Conservation (phyloP, 2,113 vertebrate genomes). For the Polyodon spathula region DNA sequence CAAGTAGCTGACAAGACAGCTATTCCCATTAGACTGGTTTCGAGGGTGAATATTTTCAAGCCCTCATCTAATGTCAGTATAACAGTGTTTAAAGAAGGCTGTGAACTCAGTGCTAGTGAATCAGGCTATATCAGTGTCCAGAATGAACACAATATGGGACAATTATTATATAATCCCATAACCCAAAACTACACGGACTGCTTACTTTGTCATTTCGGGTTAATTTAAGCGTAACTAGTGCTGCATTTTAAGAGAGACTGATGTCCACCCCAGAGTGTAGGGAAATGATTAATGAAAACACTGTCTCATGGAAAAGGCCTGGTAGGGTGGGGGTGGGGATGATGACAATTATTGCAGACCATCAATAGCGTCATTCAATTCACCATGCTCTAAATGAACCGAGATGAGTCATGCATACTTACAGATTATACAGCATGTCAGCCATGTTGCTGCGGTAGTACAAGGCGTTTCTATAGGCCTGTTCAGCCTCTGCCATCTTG, state of each 20-base stretch:
- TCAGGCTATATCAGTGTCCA: too few relatives aligned
- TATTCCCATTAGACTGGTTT: too few relatives aligned
- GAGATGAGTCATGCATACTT: conserved; percentile 56
- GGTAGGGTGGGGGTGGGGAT: conserved; percentile 32
- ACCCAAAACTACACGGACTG: too few relatives aligned
- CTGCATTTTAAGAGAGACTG: conserved; percentile 3
- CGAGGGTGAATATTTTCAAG: too few relatives aligned
- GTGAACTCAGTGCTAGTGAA: too few relatives aligned
- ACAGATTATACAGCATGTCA: conserved; percentile 99
- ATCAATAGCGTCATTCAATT: conserved; percentile 37
- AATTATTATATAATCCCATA: too few relatives aligned
- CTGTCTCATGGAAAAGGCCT: conserved; percentile 24
- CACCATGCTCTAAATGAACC: conserved; percentile 24
- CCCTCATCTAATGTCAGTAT: too few relatives aligned
- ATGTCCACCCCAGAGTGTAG: conserved; percentile 22
- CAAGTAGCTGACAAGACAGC: too few relatives aligned
- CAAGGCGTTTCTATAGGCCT: conserved; percentile 90
- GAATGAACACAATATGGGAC: too few relatives aligned
- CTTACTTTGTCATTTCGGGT: conserved; percentile 12
- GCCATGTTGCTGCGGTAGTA: conserved; percentile 98
- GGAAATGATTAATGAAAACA: conserved; percentile 36
- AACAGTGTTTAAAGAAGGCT: too few relatives aligned
- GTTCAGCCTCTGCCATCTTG: conserved; percentile 88
- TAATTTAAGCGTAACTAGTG: conserved; percentile 19
- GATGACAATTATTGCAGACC: conserved; percentile 27